Conservation (phyloP, 1,140 invertebrate species). For the Thereuonema tuberculata region DNA sequence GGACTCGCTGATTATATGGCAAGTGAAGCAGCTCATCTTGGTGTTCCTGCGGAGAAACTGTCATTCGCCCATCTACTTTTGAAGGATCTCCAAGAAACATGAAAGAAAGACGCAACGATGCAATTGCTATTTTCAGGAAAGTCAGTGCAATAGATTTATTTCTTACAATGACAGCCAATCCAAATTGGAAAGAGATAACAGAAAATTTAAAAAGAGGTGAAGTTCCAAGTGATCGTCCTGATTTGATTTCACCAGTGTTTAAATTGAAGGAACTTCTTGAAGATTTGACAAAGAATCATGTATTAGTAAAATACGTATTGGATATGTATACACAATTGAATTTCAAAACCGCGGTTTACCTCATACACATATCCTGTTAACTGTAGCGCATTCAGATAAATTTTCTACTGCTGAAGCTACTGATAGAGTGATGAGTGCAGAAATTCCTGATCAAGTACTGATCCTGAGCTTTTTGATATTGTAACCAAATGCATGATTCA, state of each 20-base stretch:
- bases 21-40: conserved; percentile 15
- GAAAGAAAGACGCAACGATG: conserved; percentile 27
- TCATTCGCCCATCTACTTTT: conserved; percentile 32
- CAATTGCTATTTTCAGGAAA: too few relatives aligned
- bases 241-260: conserved; percentile 32
- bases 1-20: conserved; percentile 27
- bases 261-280: conserved; percentile 23
- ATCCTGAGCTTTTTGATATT: background rate
- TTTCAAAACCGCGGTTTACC: conserved; percentile 40
- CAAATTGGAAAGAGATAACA: conserved; percentile 35
- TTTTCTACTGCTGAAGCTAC: too few relatives aligned
- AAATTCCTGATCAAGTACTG: background rate
- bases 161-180: conserved; percentile 36
- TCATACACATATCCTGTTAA: conserved; percentile 38
- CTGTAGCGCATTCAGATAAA: too few relatives aligned
- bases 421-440: conserved; percentile 31
- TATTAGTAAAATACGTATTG: conserved; percentile 28
- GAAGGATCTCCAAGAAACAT: conserved; percentile 30
- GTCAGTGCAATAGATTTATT: too few relatives aligned
- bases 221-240: conserved; percentile 25
- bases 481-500: conserved; percentile 15
- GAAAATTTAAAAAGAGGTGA: conserved; percentile 23
- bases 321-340: conserved; percentile 34
- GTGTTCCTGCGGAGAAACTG: background rate
- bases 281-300: conserved; percentile 20